A percentile compares a stretch with the other conserved stretches of the same genome.
phyloP scores from a whole-genome alignment of 2,797 vertebrate species.

The Columba guinea region DNA sequence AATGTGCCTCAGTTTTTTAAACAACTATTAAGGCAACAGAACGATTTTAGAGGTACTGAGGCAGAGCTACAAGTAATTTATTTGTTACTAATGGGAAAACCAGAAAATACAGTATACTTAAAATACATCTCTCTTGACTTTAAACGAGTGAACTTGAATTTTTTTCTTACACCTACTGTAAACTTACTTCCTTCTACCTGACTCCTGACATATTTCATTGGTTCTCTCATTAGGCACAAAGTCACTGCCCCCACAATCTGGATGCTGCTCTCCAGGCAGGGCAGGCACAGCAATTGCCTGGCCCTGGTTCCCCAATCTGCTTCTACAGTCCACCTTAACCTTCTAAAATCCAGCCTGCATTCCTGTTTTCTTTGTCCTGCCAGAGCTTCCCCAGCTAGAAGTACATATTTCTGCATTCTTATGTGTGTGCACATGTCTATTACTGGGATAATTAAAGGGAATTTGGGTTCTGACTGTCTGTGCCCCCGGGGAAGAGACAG shows the following conservation, averaged over 20 bases:
- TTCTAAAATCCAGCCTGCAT: not conserved
- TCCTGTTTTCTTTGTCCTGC: not conserved
- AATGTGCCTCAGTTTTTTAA: not conserved
- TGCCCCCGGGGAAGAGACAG: slow-evolving; percentile 40
- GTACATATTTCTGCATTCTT: not conserved
- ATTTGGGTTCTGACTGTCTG: slow-evolving; percentile 46
- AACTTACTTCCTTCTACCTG: not conserved
- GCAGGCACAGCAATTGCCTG: fast-evolving
- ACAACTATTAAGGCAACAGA: not conserved
- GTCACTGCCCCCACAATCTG: fast-evolving
- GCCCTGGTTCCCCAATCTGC: not conserved
- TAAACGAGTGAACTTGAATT: not conserved
- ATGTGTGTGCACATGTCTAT: not conserved
- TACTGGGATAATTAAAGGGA: slow-evolving; percentile 32
- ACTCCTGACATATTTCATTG: not conserved
- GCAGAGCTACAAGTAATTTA: not conserved
- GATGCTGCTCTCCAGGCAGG: not conserved
- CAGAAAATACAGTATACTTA: not conserved
- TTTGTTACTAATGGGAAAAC: not conserved
- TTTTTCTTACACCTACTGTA: not conserved
- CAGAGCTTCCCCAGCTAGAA: not conserved
- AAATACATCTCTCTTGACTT: not conserved
- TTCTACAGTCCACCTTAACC: not conserved
- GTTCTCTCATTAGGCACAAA: not conserved
- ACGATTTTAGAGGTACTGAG: not conserved